These are phyloP conservation scores for Podarcis lilfordi DNA, from an alignment of 2,797 vertebrate species.

Conservation along the genomic window DNA sequence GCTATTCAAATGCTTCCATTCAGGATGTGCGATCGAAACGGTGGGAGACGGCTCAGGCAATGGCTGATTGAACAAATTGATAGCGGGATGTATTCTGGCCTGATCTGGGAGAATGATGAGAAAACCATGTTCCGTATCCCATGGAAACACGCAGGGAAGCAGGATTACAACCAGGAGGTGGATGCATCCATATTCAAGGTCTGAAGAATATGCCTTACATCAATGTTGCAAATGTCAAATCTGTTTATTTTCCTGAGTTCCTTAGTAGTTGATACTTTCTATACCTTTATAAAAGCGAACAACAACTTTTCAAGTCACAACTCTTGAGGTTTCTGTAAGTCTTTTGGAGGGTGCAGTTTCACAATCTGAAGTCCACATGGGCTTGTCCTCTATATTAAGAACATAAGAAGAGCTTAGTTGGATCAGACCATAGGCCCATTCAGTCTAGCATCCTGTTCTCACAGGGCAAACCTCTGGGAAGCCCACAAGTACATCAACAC, in stretches of 20 bases:
- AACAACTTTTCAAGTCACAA: not conserved
- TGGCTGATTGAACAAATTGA: constrained; percentile 98
- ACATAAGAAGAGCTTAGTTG: no score
- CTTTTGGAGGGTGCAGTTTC: not conserved
- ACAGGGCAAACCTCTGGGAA: no score
- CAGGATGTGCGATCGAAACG: constrained; percentile 86
- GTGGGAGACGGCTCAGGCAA: constrained; percentile 92
- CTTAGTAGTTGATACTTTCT: no score
- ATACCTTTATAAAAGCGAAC: not conserved
- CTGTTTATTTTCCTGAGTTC: not conserved
- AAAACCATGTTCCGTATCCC: constrained; percentile 95
- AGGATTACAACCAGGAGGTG: constrained; percentile 98
- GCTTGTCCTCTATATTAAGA: no score
- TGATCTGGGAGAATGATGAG: constrained; percentile 93
- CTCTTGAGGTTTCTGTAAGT: not conserved
- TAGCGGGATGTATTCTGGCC: constrained; percentile 87
- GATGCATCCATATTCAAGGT: constrained; percentile 99
- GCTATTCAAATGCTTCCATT: not conserved
- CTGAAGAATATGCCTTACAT: not conserved
- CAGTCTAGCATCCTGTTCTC: no score
- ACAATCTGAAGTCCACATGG: not conserved
- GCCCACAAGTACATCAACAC: no score
- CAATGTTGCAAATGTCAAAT: accelerated
- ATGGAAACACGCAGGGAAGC: constrained; percentile 98
- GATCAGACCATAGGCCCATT: no score